phyloP scores from a whole-genome alignment of 2,888 invertebrate genomes.

The Helicoverpa assulta region DNA sequence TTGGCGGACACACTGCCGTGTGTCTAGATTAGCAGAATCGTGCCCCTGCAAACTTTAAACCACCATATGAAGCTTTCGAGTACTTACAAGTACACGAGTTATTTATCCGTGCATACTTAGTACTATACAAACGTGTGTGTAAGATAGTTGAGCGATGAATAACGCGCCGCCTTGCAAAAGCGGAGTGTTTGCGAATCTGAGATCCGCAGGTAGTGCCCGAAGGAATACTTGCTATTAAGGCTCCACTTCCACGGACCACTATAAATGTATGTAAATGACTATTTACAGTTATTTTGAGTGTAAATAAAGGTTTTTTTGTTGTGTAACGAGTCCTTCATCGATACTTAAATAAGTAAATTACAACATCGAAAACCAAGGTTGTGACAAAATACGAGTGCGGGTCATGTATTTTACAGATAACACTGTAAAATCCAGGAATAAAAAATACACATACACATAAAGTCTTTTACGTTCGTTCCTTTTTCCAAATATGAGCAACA shows the following conservation, averaged over 20 bases:
- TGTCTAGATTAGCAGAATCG: too few relatives aligned
- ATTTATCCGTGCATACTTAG: conserved; percentile 33
- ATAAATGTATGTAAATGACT: neutral
- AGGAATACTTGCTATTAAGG: conserved; percentile 59
- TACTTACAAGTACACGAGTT: conserved; percentile 39
- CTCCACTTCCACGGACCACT: neutral
- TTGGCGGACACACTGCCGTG: too few relatives aligned
- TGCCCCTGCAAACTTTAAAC: too few relatives aligned
- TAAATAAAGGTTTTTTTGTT: neutral
- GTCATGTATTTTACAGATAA: too few relatives aligned
- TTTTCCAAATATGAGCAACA: too few relatives aligned
- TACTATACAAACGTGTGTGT: conserved; percentile 35
- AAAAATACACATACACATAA: too few relatives aligned
- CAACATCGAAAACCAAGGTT: too few relatives aligned
- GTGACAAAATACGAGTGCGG: too few relatives aligned
- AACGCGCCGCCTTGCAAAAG: conserved; percentile 53
- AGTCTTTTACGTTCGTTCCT: too few relatives aligned
- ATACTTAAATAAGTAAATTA: too few relatives aligned
- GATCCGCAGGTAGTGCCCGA: conserved; percentile 48
- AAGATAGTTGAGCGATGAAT: conserved; percentile 43
- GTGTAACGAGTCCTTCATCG: too few relatives aligned
- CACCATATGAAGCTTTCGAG: neutral
- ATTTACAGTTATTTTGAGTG: neutral
- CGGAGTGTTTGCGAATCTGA: conserved; percentile 47
- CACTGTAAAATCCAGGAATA: too few relatives aligned